Conservation (phyloP, 1,140 invertebrate species). For the Drosophila parabipectinata region DNA sequence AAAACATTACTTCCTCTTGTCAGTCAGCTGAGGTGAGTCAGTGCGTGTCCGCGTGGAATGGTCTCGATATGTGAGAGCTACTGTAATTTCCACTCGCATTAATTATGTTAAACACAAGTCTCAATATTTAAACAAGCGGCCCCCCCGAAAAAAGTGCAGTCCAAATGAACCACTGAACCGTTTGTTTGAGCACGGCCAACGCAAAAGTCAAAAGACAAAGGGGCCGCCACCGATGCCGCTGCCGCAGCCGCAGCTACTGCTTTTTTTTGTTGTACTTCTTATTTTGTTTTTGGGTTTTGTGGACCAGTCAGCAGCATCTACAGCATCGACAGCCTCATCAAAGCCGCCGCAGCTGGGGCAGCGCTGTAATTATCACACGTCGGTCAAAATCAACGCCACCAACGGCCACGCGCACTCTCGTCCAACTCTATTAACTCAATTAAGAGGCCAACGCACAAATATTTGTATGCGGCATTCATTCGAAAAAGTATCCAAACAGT, state of each 20-base stretch:
- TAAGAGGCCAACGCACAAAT: slow-evolving; percentile 69
- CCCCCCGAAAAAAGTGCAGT: slow-evolving; percentile 61
- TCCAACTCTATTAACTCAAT: slow-evolving; percentile 77
- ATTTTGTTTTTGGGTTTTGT: slow-evolving; percentile 11
- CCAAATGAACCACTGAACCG: slow-evolving; percentile 74
- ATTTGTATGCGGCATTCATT: slow-evolving; percentile 78
- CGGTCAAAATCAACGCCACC: slow-evolving; percentile 71
- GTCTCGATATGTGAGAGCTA: slow-evolving; percentile 22
- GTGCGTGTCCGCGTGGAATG: not conserved
- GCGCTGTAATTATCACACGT: slow-evolving; percentile 76
- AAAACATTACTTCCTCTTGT: slow-evolving; percentile 43
- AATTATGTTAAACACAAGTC: slow-evolving; percentile 78
- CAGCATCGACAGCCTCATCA: slow-evolving; percentile 58
- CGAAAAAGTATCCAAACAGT: slow-evolving; percentile 78
- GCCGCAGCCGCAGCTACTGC: slow-evolving; percentile 10
- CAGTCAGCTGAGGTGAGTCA: slow-evolving; percentile 3
- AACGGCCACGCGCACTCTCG: slow-evolving; percentile 65
- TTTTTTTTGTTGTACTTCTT: not conserved
- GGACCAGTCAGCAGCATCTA: slow-evolving; percentile 21
- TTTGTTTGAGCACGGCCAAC: slow-evolving; percentile 76
- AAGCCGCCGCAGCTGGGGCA: slow-evolving; percentile 67
- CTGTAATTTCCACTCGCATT: slow-evolving; percentile 77
- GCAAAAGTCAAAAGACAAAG: slow-evolving; percentile 52
- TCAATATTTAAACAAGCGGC: slow-evolving; percentile 75
- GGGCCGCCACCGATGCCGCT: slow-evolving; percentile 30